phyloP scores from a whole-genome alignment of 2,113 vertebrate species.

The Patagioenas fasciata region DNA sequence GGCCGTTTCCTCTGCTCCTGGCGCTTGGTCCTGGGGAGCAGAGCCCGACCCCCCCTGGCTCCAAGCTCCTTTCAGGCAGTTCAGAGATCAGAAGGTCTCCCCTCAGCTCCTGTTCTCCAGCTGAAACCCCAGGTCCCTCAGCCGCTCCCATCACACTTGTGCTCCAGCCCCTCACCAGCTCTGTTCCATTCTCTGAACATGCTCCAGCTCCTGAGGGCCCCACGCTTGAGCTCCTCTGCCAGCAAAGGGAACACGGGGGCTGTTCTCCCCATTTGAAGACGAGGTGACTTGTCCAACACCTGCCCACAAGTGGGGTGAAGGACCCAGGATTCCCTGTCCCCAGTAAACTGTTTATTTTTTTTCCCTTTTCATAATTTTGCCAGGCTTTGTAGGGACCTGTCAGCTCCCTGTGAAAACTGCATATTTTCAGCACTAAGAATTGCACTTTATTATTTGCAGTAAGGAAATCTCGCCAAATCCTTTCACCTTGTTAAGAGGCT shows the following conservation, averaged over 20 bases:
- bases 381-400: neutral
- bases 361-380: neutral
- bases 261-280: neutral
- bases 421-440: neutral
- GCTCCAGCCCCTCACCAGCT: no score
- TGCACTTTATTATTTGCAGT: neutral
- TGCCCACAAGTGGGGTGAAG: neutral
- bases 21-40: no score
- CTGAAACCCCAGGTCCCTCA: no score
- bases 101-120: no score
- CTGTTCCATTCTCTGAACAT: no score
- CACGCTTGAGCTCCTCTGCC: neutral
- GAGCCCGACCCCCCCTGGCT: no score
- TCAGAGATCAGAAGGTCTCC: no score
- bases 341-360: accelerated
- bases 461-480: neutral
- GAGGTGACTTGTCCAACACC: neutral
- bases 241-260: neutral
- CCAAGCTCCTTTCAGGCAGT: no score
- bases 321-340: neutral
- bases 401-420: neutral
- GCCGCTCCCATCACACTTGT: no score
- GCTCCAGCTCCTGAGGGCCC: no score
- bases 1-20: no score
- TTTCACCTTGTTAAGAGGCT: neutral